Evolutionary conservation across 1,140 invertebrate species (phyloP), one percentile per base, ranked within the genome.

Genomic region (silkworm (Bombyx mori)): DNA sequence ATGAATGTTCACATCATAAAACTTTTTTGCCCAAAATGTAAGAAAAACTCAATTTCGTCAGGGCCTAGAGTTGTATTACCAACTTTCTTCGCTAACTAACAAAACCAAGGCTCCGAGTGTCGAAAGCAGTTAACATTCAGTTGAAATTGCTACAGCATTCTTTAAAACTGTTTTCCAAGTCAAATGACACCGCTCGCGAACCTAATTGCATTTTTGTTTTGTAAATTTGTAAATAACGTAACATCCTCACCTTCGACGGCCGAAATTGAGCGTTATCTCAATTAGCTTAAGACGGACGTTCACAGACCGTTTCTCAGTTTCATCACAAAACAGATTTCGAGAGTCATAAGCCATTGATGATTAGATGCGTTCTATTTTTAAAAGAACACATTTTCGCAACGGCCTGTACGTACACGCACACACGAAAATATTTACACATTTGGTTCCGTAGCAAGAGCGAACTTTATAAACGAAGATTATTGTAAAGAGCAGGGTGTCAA

Each of bases 291-390:
- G 51, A 10, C n/a, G 22, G 3, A 52, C 9, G 7, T 18, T 18
- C n/a, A 42, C 2, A 6, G 12, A 42, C 8, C 8, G 26, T 52
- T 3, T 49, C 48, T 7, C 7, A n/a, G 48, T 49, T 49, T n/a
- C 48, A 46, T 9, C n/a, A 46, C 45, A 35, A 35, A 35, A 35
- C 26, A 35, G 26, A 35, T 46, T 8, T 46, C n/a, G 12, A 49
- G 22, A n/a, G 48, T 49, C 9, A 49, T 12, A 49, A 12, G 12
- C n/a, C 6, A 49, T 10, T 18, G 65, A 71, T 62, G 68, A 86
- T 86, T 86, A 49, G 82, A 72, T 68, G 65, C 80, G 81, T 84
- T 72, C 78, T 62, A 79, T 81, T 82, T 84, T 75, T 67, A 66
- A 35, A 35, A 35, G 2, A 35, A 35, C 26, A 35, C 60, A 60